Evolutionary conservation across 2,113 vertebrate species (phyloP).

Genomic region (Melanerpes aurifrons): DNA sequence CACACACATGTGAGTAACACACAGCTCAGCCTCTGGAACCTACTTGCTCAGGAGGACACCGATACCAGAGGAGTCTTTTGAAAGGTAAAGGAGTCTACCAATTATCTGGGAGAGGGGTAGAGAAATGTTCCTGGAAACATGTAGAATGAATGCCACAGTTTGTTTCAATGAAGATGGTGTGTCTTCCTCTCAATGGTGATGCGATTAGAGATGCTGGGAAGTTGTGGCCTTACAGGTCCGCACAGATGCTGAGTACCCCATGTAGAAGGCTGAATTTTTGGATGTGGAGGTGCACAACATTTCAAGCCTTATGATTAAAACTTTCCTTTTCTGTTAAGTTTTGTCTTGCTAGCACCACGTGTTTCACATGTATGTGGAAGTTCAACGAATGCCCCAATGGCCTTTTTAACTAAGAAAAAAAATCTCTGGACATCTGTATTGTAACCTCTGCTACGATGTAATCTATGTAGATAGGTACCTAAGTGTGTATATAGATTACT

Average conservation of each 20-base stretch:
- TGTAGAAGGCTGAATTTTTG: not conserved
- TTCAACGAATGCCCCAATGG: not conserved
- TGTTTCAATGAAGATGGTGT: not conserved
- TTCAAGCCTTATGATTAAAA: conserved; percentile 38
- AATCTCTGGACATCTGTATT: conserved; percentile 3
- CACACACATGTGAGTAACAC: not conserved
- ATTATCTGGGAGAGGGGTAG: not conserved
- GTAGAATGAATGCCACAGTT: not conserved
- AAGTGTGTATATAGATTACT: not conserved
- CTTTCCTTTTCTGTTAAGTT: not conserved
- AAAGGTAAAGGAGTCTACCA: not conserved
- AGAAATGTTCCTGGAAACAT: not conserved
- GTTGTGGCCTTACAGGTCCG: not conserved
- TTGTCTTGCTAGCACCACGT: not conserved
- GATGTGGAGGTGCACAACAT: not conserved
- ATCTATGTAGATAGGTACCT: not conserved
- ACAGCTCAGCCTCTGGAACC: not conserved
- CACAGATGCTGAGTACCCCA: not conserved
- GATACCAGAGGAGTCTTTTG: not conserved
- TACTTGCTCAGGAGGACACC: not conserved
- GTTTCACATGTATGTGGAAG: not conserved
- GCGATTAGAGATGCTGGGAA: not conserved
- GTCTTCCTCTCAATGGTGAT: not conserved
- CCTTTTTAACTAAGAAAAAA: conserved; percentile 29
- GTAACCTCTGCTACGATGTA: not conserved